Conservation (phyloP, 2,888 invertebrate genomes). For the Cheilosia vernalis region DNA sequence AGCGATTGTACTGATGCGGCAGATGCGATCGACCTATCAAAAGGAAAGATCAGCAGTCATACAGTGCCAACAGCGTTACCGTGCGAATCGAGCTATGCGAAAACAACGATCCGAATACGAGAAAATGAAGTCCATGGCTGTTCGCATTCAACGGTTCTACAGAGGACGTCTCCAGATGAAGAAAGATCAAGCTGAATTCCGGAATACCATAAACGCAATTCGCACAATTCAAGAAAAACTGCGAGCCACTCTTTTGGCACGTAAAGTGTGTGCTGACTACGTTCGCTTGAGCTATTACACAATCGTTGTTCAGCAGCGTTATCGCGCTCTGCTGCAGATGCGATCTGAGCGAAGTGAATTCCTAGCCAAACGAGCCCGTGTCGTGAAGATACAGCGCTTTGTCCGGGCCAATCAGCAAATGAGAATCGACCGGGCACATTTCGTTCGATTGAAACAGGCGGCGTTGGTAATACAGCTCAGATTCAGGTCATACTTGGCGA, state of each 20-base stretch:
- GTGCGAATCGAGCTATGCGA: conserved; percentile 79
- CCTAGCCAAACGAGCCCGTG: conserved; percentile 71
- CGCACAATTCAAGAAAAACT: conserved; percentile 80
- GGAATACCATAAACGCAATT: conserved; percentile 77
- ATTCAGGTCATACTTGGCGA: conserved; percentile 78
- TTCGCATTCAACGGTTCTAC: conserved; percentile 77
- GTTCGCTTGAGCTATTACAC: conserved; percentile 76
- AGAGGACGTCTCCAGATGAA: conserved; percentile 78
- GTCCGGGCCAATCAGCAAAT: conserved; percentile 79
- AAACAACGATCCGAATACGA: conserved; percentile 69
- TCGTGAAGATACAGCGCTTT: conserved; percentile 80
- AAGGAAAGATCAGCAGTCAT: conserved; percentile 76
- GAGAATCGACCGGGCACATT: conserved; percentile 76
- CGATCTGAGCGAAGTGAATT: conserved; percentile 76
- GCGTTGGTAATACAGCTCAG: conserved; percentile 79
- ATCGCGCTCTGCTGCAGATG: conserved; percentile 79
- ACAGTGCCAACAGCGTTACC: conserved; percentile 79
- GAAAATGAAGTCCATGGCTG: conserved; percentile 37
- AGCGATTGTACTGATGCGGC: conserved; percentile 80
- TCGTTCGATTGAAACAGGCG: conserved; percentile 79
- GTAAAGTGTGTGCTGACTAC: conserved; percentile 78
- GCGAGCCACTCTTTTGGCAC: conserved; percentile 80
- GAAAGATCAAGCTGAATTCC: conserved; percentile 76
- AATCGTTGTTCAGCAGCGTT: conserved; percentile 79
- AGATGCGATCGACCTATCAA: conserved; percentile 76